phyloP scores from a whole-genome alignment of 2,888 invertebrate genomes.

The Drosophila nigritarsus region DNA sequence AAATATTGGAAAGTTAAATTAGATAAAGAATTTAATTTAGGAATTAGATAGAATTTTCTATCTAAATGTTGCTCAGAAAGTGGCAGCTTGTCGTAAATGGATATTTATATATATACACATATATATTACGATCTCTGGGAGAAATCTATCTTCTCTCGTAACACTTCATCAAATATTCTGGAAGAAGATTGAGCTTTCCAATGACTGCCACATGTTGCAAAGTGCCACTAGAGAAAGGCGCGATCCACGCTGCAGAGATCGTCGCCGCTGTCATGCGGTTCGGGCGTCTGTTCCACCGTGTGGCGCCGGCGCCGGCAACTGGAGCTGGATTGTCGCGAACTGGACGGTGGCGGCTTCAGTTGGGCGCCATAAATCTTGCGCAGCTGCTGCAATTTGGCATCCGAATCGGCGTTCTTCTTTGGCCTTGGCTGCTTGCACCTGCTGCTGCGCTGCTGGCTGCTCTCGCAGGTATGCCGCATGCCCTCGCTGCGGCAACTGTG shows the following conservation, averaged over 20 bases:
- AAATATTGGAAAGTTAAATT: not conserved
- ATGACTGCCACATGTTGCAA: not conserved
- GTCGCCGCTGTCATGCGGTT: conserved; percentile 78
- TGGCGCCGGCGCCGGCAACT: conserved; percentile 32
- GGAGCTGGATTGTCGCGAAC: conserved; percentile 62
- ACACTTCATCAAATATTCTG: not conserved
- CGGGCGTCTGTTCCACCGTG: conserved; percentile 41
- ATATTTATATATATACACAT: not conserved
- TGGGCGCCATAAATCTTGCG: conserved; percentile 71
- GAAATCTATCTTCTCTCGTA: not conserved
- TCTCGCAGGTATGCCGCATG: conserved; percentile 73
- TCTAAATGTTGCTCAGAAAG: not conserved
- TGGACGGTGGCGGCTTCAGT: conserved; percentile 36
- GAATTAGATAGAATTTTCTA: not conserved
- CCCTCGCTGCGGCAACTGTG: conserved; percentile 82
- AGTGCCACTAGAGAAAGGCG: conserved; percentile 69
- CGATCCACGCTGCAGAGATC: conserved; percentile 83
- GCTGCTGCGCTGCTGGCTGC: conserved; percentile 57
- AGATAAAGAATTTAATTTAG: not conserved
- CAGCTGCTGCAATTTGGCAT: conserved; percentile 63
- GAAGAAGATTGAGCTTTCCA: not conserved
- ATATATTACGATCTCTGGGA: not conserved
- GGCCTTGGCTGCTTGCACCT: conserved; percentile 41
- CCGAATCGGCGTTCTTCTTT: conserved; percentile 56
- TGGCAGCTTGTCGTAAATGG: not conserved